Percentiles rank a stretch among this genome's conserved stretches.
Conservation (phyloP, 2,113 vertebrate species). For the Podiceps cristatus region DNA sequence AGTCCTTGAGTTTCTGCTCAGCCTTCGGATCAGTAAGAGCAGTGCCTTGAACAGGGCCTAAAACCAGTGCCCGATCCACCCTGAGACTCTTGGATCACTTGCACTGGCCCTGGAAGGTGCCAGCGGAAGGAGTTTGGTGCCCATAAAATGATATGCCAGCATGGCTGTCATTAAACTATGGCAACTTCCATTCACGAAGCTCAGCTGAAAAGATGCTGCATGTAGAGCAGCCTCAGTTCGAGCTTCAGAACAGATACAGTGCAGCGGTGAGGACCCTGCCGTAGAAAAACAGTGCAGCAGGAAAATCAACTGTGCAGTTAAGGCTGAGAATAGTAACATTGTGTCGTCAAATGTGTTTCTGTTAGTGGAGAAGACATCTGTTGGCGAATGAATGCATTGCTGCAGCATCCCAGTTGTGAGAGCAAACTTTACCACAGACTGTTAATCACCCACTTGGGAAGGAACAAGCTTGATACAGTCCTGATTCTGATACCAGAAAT, state of each 20-base stretch:
- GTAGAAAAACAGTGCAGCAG: fast-evolving
- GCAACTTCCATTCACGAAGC: not conserved
- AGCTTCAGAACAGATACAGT: not conserved
- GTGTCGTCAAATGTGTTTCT: not conserved
- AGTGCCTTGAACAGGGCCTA: not conserved
- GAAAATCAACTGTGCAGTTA: not conserved
- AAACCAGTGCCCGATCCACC: not conserved
- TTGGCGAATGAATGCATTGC: not conserved
- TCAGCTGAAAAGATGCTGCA: not conserved
- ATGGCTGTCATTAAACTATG: not conserved
- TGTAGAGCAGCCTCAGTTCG: not conserved
- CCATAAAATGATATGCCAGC: no score
- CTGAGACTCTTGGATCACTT: not conserved
- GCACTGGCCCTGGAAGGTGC: not conserved
- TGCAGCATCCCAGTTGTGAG: not conserved
- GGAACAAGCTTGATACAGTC: not conserved
- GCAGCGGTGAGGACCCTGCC: not conserved
- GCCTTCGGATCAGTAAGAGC: not conserved
- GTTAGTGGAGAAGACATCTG: not conserved
- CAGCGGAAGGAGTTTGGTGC: not conserved
- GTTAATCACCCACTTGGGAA: not conserved
- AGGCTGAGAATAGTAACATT: not conserved
- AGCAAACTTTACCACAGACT: not conserved
- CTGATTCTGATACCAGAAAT: not conserved
- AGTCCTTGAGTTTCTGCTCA: not conserved